Conservation (phyloP, 2,888 invertebrate genomes). For the Amblyjoppa fuscipennis region DNA sequence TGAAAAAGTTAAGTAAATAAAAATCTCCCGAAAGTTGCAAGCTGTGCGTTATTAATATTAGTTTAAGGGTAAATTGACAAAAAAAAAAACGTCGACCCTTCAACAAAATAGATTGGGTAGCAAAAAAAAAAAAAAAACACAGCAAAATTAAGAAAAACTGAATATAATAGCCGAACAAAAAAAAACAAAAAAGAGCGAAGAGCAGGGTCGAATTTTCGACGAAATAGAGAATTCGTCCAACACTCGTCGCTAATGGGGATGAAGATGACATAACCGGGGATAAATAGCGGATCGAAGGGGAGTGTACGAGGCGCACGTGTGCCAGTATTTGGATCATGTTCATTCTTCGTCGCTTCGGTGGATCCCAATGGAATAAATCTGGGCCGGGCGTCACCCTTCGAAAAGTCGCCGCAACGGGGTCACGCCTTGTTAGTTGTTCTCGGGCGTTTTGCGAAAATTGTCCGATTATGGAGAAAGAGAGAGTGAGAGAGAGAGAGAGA, state of each 20-base stretch:
- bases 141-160: not conserved
- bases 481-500: not conserved
- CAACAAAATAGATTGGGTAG: not conserved
- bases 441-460: conserved; percentile 29
- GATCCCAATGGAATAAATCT: conserved; percentile 33
- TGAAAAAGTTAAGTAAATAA: too few species aligned
- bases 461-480: conserved; percentile 1
- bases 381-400: conserved; percentile 47
- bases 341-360: conserved; percentile 44
- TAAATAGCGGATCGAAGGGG: conserved; percentile 53
- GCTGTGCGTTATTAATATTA: not conserved
- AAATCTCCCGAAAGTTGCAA: not conserved
- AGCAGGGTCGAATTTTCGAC: not conserved
- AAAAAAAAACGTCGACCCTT: not conserved
- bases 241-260: conserved; percentile 21
- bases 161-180: not conserved
- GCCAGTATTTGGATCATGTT: conserved; percentile 35
- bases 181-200: not conserved
- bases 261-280: conserved; percentile 55
- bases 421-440: conserved; percentile 60
- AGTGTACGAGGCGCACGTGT: conserved; percentile 51
- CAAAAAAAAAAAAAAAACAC: too few species aligned
- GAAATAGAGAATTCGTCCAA: conserved; percentile 21
- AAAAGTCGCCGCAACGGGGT: conserved; percentile 63
- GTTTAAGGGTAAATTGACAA: not conserved